Conservation (phyloP, 2,797 vertebrate species). For the Enteromius anoplus region DNA sequence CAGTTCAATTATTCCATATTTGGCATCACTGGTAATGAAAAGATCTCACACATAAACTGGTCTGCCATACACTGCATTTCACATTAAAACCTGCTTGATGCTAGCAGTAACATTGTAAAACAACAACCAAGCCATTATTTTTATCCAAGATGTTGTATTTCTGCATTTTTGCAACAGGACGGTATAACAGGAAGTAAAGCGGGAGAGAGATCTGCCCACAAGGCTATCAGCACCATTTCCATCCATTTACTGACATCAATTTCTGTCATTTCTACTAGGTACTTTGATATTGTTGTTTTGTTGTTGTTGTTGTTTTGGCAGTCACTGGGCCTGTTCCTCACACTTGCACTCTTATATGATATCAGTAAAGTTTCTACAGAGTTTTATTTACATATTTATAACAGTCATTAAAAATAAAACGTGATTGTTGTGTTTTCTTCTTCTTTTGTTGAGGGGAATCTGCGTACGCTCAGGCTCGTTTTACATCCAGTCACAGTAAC, state of each 20-base stretch:
- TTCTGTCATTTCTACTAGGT: too few species aligned
- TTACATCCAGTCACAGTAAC: constrained; percentile 26
- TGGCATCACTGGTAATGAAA: neutral
- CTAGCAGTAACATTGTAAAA: neutral
- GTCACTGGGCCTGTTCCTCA: neutral
- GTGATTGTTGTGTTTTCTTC: neutral
- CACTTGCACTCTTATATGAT: neutral
- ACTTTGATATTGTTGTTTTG: too few species aligned
- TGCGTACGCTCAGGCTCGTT: constrained; percentile 5
- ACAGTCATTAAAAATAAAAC: neutral
- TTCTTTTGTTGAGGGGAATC: neutral
- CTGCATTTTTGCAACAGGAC: neutral
- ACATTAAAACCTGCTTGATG: neutral
- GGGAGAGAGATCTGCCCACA: neutral
- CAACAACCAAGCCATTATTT: neutral
- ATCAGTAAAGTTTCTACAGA: neutral
- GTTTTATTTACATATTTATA: neutral
- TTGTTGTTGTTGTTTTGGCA: neutral
- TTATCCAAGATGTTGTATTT: too few species aligned
- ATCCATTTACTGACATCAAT: neutral
- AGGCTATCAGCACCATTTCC: neutral
- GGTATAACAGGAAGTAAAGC: neutral
- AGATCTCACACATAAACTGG: neutral
- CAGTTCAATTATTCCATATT: neutral
- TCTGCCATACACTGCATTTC: neutral